Evolutionary conservation across 2,113 vertebrate genomes (phyloP).

Genomic region (Pterocles orientalis): DNA sequence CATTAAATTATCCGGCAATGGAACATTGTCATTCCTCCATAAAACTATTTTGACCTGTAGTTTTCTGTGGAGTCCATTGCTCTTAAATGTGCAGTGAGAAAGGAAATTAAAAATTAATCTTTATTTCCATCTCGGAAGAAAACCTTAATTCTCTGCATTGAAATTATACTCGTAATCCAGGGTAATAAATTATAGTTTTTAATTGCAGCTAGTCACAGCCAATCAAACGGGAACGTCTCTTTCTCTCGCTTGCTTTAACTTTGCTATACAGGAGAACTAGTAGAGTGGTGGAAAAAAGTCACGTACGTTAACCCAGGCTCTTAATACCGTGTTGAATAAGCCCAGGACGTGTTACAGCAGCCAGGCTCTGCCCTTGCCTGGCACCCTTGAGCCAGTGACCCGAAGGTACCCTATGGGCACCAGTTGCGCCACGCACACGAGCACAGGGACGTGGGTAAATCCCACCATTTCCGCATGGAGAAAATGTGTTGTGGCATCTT

Average conservation of each 20-base stretch:
- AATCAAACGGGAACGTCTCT: slow-evolving; percentile 61
- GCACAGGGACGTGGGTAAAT: neutral
- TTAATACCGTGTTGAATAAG: neutral
- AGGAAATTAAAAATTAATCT: slow-evolving; percentile 88
- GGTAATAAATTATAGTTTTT: slow-evolving; percentile 81
- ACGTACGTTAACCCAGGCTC: neutral
- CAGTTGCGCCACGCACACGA: neutral
- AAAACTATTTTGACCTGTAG: slow-evolving; percentile 77
- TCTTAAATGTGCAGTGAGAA: slow-evolving; percentile 81
- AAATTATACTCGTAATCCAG: slow-evolving; percentile 78
- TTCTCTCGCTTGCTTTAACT: slow-evolving; percentile 54
- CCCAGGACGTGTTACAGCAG: neutral
- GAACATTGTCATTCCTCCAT: slow-evolving; percentile 74
- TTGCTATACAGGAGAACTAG: slow-evolving; percentile 22
- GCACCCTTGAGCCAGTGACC: neutral
- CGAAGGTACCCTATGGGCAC: neutral
- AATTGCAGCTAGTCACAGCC: slow-evolving; percentile 74
- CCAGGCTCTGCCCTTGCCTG: neutral
- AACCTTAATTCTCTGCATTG: slow-evolving; percentile 82
- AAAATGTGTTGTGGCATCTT: neutral
- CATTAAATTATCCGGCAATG: slow-evolving; percentile 73
- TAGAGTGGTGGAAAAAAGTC: slow-evolving; percentile 31
- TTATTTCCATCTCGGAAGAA: slow-evolving; percentile 86
- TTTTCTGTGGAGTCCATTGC: slow-evolving; percentile 66
- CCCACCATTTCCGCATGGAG: neutral